These are phyloP conservation scores for Myotis daubentonii DNA, from an alignment of 2,797 vertebrate species.

Conservation along the genomic window DNA sequence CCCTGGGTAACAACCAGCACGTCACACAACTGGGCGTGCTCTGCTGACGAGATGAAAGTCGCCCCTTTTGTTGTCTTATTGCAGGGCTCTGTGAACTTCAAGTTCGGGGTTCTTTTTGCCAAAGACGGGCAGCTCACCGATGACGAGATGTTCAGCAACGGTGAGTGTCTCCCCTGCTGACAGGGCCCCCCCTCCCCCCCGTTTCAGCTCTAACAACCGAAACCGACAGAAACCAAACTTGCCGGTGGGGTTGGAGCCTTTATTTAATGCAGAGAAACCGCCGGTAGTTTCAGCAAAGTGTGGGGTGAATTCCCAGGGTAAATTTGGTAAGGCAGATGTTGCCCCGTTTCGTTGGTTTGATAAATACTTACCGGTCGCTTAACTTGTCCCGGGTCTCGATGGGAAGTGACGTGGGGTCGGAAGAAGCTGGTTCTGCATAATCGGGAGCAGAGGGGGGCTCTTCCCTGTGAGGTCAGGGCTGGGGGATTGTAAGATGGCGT, in stretches of 20 bases:
- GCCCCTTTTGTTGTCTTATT: constrained; percentile 48
- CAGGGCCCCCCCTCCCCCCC: neutral
- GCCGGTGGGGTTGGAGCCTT: neutral
- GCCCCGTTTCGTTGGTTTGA: neutral
- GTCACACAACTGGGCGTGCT: neutral
- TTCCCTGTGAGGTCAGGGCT: neutral
- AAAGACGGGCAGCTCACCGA: constrained; percentile 99
- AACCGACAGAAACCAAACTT: neutral
- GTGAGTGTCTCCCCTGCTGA: constrained; percentile 84
- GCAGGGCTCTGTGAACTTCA: constrained; percentile 99
- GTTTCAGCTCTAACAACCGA: neutral
- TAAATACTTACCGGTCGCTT: neutral
- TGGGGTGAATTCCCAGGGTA: neutral
- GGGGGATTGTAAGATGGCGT: neutral
- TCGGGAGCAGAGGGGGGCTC: neutral
- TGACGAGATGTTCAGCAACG: constrained; percentile 99
- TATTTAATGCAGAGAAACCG: neutral
- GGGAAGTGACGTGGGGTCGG: neutral
- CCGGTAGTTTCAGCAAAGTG: neutral
- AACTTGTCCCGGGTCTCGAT: no score
- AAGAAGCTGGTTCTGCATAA: neutral
- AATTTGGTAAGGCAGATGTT: neutral
- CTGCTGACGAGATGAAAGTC: neutral
- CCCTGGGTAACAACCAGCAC: neutral
- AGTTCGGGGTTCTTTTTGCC: constrained; percentile 98